These are phyloP conservation scores for Nerophis ophidion DNA, from an alignment of 2,113 vertebrate genomes.

Conservation along the genomic window DNA sequence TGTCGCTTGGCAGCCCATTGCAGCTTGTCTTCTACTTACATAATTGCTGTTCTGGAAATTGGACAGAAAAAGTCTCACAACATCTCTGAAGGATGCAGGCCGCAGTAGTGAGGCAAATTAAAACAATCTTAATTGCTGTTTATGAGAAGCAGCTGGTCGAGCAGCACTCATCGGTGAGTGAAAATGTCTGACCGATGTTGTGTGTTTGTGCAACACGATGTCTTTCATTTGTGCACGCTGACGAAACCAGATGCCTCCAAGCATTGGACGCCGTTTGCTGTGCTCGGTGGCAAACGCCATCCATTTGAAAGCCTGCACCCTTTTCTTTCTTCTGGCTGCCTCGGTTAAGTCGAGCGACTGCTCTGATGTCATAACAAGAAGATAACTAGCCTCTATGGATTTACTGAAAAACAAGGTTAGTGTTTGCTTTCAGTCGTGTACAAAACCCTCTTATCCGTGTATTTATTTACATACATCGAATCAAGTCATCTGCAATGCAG, in stretches of 20 bases:
- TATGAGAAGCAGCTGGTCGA: constrained; percentile 57
- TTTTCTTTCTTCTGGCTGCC: constrained; percentile 9
- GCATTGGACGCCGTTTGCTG: constrained; percentile 7
- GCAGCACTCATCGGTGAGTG: constrained; percentile 37
- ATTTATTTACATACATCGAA: constrained; percentile 67
- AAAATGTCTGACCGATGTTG: constrained; percentile 22
- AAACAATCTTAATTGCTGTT: constrained; percentile 56
- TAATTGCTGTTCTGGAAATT: constrained; percentile 45
- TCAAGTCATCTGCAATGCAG: constrained; percentile 60
- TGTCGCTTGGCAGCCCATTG: background rate
- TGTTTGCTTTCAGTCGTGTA: constrained; percentile 47
- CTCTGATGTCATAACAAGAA: constrained; percentile 51
- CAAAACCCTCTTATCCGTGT: constrained; percentile 51
- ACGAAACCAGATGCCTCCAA: constrained; percentile 4
- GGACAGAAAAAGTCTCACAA: constrained; percentile 40
- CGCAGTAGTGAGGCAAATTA: constrained; percentile 53
- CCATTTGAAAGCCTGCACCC: constrained; percentile 14
- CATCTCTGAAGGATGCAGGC: constrained; percentile 45
- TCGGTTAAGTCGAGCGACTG: constrained; percentile 23
- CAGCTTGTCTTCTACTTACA: constrained; percentile 21
- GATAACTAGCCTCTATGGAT: constrained; percentile 47
- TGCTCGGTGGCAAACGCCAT: constrained; percentile 7
- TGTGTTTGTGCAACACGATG: constrained; percentile 13
- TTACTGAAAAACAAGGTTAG: constrained; percentile 53
- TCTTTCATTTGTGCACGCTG: constrained; percentile 14